Evolutionary conservation across 2,797 vertebrate species (phyloP), one percentile per base, ranked within the genome.

Genomic region (Gephyroberyx darwinii): DNA sequence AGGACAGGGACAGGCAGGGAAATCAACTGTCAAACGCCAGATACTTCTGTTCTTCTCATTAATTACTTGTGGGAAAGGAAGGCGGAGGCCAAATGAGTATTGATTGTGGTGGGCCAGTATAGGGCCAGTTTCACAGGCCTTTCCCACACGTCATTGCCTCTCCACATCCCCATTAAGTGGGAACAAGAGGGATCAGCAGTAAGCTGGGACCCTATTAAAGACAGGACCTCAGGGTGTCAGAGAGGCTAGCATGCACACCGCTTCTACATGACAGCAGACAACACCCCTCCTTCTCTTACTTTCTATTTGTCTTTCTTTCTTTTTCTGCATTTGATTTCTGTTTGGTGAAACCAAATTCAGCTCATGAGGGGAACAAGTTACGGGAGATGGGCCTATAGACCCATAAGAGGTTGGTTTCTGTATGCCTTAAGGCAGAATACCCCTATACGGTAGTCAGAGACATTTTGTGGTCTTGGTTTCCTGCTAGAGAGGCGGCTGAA

Each of bases 41-140:
- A 92, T 87, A 89, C 84, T 89, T 92, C 83, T 77, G 82, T 88
- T 91, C 88, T 90, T 90, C 80, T 88, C 90, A 91, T 93, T 92
- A 93, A 93, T 93, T 93, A 93, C 90, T 90, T 91, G 87, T 86
- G 84, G 84, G 80, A 84, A 88, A 84, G 82, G 82, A 76, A 90
- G 85, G 84, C 85, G 84, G 72, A 81, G 80, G 88, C 81, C 80
- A 92, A 92, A 93, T 92, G 87, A 93, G 88, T 93, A 93, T 94
- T 90, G 92, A 94, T 94, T 91, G 85, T 86, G 82, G 83, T 79
- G 83, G 85, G 77, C 87, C 71, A 71, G 86, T 80, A 76, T 81
- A 77, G 84, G 83, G 75, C 85, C 39, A 59, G 75, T 82, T 91
- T 88, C 84, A 76, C 82, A 81, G 87, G 88, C 89, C 88, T 84